These are phyloP conservation scores for Boloria selene DNA, from an alignment of 2,888 invertebrate genomes.

Conservation along the genomic window DNA sequence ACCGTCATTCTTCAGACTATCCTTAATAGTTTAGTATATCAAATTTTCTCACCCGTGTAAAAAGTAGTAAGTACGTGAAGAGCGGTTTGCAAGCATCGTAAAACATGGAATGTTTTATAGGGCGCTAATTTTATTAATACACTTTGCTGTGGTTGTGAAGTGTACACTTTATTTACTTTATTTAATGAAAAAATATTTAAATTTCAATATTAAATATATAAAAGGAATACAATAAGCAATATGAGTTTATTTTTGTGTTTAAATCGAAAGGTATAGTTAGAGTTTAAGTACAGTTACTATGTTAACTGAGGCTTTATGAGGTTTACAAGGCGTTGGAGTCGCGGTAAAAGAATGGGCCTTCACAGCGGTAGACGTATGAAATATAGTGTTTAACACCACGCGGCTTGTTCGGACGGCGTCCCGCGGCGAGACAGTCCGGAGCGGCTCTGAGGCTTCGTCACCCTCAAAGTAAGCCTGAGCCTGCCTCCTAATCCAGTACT, in stretches of 20 bases:
- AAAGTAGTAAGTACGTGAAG: constrained; percentile 2
- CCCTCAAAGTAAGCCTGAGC: constrained; percentile 33
- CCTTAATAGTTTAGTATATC: neutral
- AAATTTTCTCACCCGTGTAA: neutral
- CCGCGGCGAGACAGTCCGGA: constrained; percentile 52
- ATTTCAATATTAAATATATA: no score
- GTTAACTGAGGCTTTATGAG: constrained; percentile 62
- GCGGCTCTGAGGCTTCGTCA: constrained; percentile 41
- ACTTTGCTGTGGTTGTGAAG: constrained; percentile 11
- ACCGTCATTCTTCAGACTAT: constrained; percentile 32
- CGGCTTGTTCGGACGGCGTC: constrained; percentile 63
- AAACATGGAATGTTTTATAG: constrained; percentile 11
- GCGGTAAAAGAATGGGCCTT: constrained; percentile 63
- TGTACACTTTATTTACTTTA: neutral
- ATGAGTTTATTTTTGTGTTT: no score
- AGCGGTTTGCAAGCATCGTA: constrained; percentile 8
- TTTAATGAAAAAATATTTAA: no score
- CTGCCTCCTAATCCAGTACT: constrained; percentile 18
- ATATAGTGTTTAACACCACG: constrained; percentile 78
- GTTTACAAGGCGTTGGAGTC: constrained; percentile 57
- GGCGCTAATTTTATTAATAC: constrained; percentile 19
- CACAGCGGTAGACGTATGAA: constrained; percentile 68
- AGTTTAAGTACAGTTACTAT: constrained; percentile 11
- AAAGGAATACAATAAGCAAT: no score
- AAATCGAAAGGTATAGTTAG: no score